A percentile compares a stretch with the other conserved stretches of the same genome.
Conservation (phyloP, 2,888 invertebrate species). For the Kuschelorhynchus macadamiae region DNA sequence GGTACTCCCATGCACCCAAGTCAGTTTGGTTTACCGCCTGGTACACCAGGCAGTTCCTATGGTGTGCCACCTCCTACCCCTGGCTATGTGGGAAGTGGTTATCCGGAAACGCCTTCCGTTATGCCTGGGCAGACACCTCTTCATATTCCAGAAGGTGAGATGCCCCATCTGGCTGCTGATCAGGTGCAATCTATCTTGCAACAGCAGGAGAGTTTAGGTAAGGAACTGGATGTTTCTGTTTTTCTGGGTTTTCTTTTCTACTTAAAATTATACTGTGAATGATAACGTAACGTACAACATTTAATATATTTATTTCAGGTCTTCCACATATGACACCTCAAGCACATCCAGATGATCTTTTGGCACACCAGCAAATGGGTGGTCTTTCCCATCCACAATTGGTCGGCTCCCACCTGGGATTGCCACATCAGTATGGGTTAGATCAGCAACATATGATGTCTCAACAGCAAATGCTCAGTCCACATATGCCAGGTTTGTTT, state of each 20-base stretch:
- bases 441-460: too few relatives aligned
- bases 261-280: too few relatives aligned
- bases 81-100: conserved; percentile 46
- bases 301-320: conserved; percentile 43
- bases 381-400: conserved; percentile 14
- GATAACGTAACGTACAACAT: too few relatives aligned
- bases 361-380: conserved; percentile 53
- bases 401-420: conserved; percentile 14
- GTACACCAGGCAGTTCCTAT: conserved; percentile 54
- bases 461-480: conserved; percentile 22
- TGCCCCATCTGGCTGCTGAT: conserved; percentile 77
- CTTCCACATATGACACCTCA: conserved; percentile 64
- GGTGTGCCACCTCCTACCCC: conserved; percentile 42
- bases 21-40: conserved; percentile 69
- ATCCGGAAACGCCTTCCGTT: conserved; percentile 49
- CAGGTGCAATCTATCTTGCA: conserved; percentile 69
- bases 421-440: conserved; percentile 27
- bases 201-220: conserved; percentile 62
- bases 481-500: conserved; percentile 24
- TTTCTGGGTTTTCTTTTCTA: too few relatives aligned
- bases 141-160: conserved; percentile 69
- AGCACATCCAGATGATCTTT: conserved; percentile 61
- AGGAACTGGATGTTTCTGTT: too few relatives aligned
- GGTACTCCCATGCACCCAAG: conserved; percentile 48
- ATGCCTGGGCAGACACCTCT: conserved; percentile 62